These are phyloP conservation scores for Chlorospingus semifuscus DNA, from an alignment of 2,797 vertebrate genomes.

Conservation along the genomic window DNA sequence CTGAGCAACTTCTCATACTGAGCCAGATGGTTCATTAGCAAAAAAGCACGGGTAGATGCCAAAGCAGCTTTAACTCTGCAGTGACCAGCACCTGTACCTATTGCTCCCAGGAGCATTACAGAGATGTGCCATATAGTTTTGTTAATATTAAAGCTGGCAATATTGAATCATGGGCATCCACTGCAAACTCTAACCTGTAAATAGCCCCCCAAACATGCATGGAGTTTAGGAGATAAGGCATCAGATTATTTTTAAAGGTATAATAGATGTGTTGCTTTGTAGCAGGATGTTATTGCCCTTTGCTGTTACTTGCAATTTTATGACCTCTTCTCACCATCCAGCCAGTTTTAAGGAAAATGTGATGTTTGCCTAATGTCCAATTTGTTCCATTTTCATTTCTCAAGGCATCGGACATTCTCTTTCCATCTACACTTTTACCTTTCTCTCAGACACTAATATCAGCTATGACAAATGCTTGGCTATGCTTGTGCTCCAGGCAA, in stretches of 20 bases:
- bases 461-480: background rate
- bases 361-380: background rate
- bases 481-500: background rate
- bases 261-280: background rate
- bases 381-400: background rate
- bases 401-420: background rate
- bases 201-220: background rate
- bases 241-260: background rate
- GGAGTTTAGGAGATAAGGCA: background rate
- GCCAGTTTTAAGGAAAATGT: background rate
- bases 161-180: background rate
- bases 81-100: background rate
- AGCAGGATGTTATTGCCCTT: background rate
- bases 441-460: background rate
- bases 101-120: background rate
- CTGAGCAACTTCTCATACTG: background rate
- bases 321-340: background rate
- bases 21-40: constrained; percentile 16
- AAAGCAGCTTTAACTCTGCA: constrained; percentile 23
- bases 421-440: background rate
- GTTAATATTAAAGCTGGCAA: background rate
- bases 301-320: background rate
- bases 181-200: background rate
- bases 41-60: background rate
- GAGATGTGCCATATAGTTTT: background rate